Evolutionary conservation across 2,113 vertebrate species (phyloP), one percentile per base, ranked within the genome.

Genomic region (Neopipo cinnamomea): DNA sequence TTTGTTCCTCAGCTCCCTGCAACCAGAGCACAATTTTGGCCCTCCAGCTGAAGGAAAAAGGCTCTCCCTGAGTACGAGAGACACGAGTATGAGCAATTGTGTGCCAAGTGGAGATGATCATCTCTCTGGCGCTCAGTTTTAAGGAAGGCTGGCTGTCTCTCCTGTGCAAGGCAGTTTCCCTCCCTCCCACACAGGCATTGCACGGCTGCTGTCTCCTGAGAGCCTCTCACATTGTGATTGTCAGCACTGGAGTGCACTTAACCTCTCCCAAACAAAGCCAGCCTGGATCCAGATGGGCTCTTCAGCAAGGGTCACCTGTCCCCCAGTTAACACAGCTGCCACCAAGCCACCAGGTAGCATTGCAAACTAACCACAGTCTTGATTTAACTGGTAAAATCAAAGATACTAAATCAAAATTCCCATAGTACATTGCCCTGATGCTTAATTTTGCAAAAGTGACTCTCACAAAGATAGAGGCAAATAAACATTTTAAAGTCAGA

Each of bases 161-260:
- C 25, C 53, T 12, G 12, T 5, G 41, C 3, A 62, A 77, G 33
- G 44, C 2, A 0, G 68, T 49, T 71, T 11, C 18, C 2, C 24
- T 74, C n/a, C 49, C n/a, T 68, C 74, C 56, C 2, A 8, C 6
- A 3, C 59, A 61, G 75, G 56, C 50, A 66, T n/a, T 2, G 12
- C 70, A 13, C 1, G 2, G 15, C 67, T 83, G 79, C 63, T 13
- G 52, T 52, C 49, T 39, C 33, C 87, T 71, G 79, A 94, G 89
- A 95, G 85, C 61, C 82, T 93, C 88, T 96, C 85, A 93, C 24
- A 10, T 46, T 9, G 15, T 5, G 47, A 85, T 72, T 90, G 56
- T 68, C 73, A 89, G 77, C 7, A 1, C 71, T 95, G 82, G 83
- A 95, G 85, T 86, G 85, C 91, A 86, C 85, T 95, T 96, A 84